phyloP scores from a whole-genome alignment of 2,888 invertebrate species.

The Dinocampus coccinellae region DNA sequence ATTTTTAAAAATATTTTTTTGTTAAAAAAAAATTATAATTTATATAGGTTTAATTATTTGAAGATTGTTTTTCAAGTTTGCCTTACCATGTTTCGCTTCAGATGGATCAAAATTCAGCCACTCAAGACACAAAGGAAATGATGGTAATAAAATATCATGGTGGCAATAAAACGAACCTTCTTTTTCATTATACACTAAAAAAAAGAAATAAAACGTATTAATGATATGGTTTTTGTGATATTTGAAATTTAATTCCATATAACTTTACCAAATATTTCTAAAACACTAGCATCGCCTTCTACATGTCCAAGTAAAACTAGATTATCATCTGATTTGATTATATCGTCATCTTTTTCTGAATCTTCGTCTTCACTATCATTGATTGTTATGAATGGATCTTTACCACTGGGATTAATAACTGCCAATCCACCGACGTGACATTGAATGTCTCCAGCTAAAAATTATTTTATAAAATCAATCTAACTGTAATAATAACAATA shows the following conservation, averaged over 20 bases:
- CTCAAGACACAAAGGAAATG: conserved; percentile 92
- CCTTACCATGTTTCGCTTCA: conserved; percentile 75
- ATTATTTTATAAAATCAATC: background rate
- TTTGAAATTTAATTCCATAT: conserved; percentile 18
- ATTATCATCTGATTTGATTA: conserved; percentile 90
- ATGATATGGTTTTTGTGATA: background rate
- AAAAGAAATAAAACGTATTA: too few species aligned
- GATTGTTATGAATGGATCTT: conserved; percentile 58
- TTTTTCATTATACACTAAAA: conserved; percentile 88
- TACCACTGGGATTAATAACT: conserved; percentile 53
- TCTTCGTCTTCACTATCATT: conserved; percentile 69
- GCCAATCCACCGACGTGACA: conserved; percentile 61
- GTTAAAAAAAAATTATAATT: conserved; percentile 5
- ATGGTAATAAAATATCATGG: conserved; percentile 91
- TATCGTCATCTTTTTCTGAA: conserved; percentile 91
- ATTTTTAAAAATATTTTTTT: conserved; percentile 35
- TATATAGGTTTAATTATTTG: conserved; percentile 12
- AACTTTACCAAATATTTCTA: conserved; percentile 86
- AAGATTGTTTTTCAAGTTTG: background rate
- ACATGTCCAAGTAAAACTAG: conserved; percentile 89
- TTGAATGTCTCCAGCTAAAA: conserved; percentile 55
- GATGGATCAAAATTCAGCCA: conserved; percentile 91
- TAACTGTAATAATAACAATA: background rate
- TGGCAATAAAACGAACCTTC: conserved; percentile 93
- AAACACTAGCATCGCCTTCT: conserved; percentile 85